Base-by-base conservation (phyloP, 2,888 invertebrate genomes). In the Perithous albicinctus region DNA sequence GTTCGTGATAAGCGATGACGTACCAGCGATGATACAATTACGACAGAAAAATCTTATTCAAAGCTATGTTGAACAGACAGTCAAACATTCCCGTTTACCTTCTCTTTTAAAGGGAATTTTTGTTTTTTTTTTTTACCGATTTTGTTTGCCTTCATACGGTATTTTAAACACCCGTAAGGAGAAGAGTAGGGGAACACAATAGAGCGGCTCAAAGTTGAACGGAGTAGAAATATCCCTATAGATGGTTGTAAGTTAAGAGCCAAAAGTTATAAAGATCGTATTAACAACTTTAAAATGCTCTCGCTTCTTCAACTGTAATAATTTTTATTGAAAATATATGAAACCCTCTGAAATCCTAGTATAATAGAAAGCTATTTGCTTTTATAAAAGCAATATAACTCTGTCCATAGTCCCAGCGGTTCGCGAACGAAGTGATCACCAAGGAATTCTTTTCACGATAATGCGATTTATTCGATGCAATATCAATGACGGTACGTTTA, bases 391-490 rank as follows among this genome's bases (percentile, higher is more conserved):
- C 64, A 23, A 54, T 26, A 26, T 73, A 38, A n/a, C n/a, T 43
- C n/a, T n/a, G 26, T 48, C 10, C 32, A 41, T 26, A 12, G 12
- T 10, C 46, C 6, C 10, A 10, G 3, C 7, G 48, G 41, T 35
- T 61, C n/a, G 10, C 38, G 26, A 67, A 38, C 41, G 3, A 26
- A 35, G 26, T 41, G 48, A 59, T 78, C 69, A 74, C 35, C 41
- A 29, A 26, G 32, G 43, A 61, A 48, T 69, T 66, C 29, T 35
- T 78, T 76, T 70, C 78, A 66, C 75, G 79, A 69, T 61, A 59
- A 43, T 29, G 72, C 67, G 67, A 82, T 82, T 82, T 79, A 82
- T 82, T 76, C 61, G 72, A 79, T 76, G 66, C 67, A 79, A 82
- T 82, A 82, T 79, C 76, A 79, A 78, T 78, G 79, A 26, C 74